A percentile compares a stretch with the other conserved stretches of the same genome.
Evolutionary conservation across 2,113 vertebrate species (phyloP).

Genomic region (Galeopterus variegatus): DNA sequence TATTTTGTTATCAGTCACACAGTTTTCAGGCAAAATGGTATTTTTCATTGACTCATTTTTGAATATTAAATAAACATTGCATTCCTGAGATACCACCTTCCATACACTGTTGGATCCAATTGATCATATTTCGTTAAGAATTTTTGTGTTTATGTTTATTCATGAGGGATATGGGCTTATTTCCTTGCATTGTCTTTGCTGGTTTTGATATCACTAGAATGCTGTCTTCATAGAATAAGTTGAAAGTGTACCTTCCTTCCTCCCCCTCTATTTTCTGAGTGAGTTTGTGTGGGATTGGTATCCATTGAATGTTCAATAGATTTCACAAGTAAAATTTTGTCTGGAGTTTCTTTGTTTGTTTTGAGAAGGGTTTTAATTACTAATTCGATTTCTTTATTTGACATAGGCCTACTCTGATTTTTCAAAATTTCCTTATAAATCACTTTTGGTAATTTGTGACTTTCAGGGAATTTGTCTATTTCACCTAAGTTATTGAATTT

Average conservation of each 20-base stretch:
- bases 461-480: background rate
- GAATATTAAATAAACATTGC: background rate
- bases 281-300: background rate
- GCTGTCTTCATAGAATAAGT: background rate
- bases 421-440: background rate
- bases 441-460: background rate
- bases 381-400: background rate
- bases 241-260: background rate
- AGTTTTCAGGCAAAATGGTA: background rate
- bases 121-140: background rate
- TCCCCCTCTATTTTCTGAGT: background rate
- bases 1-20: background rate
- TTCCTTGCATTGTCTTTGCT: background rate
- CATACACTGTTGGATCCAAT: background rate
- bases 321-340: background rate
- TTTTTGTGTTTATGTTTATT: background rate
- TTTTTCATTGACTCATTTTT: background rate
- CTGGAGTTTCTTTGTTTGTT: background rate
- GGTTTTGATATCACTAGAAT: background rate
- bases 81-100: background rate
- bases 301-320: background rate
- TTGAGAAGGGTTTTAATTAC: background rate
- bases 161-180: background rate
- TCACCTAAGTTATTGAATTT: background rate
- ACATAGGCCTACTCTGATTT: background rate